Evolutionary conservation across 2,888 invertebrate genomes (phyloP), one percentile per base, ranked within the genome.

Genomic region (Palloptera scutellata): DNA sequence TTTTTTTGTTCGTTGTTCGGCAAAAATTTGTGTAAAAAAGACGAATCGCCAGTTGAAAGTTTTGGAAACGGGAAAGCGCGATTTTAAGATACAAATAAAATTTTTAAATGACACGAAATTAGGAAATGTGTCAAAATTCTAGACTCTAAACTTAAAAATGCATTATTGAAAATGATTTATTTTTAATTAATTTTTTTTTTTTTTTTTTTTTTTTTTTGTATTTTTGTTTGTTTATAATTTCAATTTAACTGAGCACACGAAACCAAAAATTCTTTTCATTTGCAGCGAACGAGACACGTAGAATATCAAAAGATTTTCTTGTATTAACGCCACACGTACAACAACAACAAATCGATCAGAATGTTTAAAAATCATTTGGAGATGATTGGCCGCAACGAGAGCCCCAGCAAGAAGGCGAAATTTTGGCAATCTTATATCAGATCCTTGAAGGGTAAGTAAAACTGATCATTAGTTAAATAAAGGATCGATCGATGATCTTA

Each of bases 391-490:
- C 91, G 94, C 87, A 94, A 95, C 86, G 95, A 95, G 88, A 90
- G 92, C 86, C 91, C 94, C 85, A 92, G 93, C 87, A 94, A 93
- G 89, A 95, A 95, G 88, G 95, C 95, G 86, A 95, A 91, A 88
- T 95, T 95, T 88, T 95, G 95, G 95, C 94, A 94, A 87, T 94
- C 94, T 84, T 95, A 92, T 86, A 93, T 95, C 86, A 91, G 95
- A 87, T 95, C 95, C 87, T 89, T 95, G 78, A 95, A 95, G 90
- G 95, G 95, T 95, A 87, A 87, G 86, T 74, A 11, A n/a, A n/a
- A 30, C 30, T 30, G 30, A 2, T 30, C 30, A 30, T 6, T 30
- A 30, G 6, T n/a, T n/a, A n/a, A n/a, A n/a, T n/a, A n/a, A n/a
- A n/a, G n/a, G n/a, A n/a, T n/a, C n/a, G n/a, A n/a, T n/a, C n/a